A percentile compares a stretch with the other conserved stretches of the same genome.
phyloP scores from a whole-genome alignment of 2,888 invertebrate species.

The Xestia xanthographa region DNA sequence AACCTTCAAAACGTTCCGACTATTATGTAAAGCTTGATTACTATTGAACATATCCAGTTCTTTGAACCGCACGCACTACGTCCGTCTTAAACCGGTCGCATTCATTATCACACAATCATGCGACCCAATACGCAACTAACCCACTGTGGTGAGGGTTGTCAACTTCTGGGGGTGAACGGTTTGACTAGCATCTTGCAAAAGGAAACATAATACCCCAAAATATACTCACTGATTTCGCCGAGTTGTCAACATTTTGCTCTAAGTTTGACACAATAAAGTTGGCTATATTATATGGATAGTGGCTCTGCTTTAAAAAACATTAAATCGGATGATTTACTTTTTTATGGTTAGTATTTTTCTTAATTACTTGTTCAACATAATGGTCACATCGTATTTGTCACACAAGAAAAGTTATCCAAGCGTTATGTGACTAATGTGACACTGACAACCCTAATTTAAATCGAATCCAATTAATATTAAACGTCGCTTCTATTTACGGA shows the following conservation, averaged over 20 bases:
- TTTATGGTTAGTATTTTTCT: not conserved
- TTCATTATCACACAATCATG: slow-evolving; percentile 55
- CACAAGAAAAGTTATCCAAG: not conserved
- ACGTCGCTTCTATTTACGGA: slow-evolving; percentile 8
- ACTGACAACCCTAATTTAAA: slow-evolving; percentile 33
- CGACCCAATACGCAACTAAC: slow-evolving; percentile 10
- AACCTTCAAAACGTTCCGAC: not conserved
- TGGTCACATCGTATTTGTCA: not conserved
- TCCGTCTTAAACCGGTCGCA: slow-evolving; percentile 55
- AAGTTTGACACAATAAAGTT: not conserved
- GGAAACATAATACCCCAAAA: not conserved
- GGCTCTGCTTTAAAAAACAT: not conserved
- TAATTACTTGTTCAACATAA: not conserved
- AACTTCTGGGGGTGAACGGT: not conserved
- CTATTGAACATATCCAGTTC: slow-evolving; percentile 26
- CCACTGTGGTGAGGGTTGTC: slow-evolving; percentile 36
- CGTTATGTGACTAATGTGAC: not conserved
- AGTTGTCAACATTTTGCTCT: no score
- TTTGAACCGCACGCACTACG: slow-evolving; percentile 45
- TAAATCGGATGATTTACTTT: not conserved
- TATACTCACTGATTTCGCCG: not conserved
- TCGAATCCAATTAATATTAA: slow-evolving; percentile 24
- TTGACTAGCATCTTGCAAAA: not conserved
- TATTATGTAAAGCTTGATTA: slow-evolving; percentile 18
- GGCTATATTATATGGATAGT: not conserved